Base-by-base conservation (phyloP, 2,113 vertebrate genomes). In the Ramphastos sulfuratus region DNA sequence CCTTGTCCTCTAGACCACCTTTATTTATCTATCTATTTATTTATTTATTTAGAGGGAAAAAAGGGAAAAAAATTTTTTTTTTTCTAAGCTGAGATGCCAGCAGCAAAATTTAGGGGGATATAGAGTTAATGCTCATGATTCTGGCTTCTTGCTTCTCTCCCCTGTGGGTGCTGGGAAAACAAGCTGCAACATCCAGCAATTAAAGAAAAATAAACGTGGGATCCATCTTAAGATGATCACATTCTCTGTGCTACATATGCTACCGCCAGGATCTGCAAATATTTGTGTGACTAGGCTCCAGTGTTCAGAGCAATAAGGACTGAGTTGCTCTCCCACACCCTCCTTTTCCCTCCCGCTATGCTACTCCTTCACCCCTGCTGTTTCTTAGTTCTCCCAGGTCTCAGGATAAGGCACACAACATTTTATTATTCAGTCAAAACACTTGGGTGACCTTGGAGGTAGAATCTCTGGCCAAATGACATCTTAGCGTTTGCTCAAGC, bases 371-470 rank as follows among this genome's bases (percentile, higher is more conserved):
- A 83, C 63, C 76, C 89, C 81, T 93, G 95, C 91, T 85, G 78
- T 82, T 96, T 94, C 87, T 52, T 67, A 85, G 75, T 94, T 55
- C 79, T 92, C 59, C 82, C 55, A 94, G 37, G 89, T 91, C 94
- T 86, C 77, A 77, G 93, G 54, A 70, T 85, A 86, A 88, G 82
- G 85, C 79, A 75, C 73, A 91, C 79, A 93, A 72, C 61, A 85
- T 58, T 65, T 90, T 90, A 91, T 96, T 94, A 93, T 90, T 94
- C 65, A 65, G 76, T 94, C 85, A 94, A 94, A 96, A 92, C 85
- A 94, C 75, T 91, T 95, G 93, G 37, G 90, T 96, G 94, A 96
- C 95, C 96, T 96, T 92, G 92, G 85, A 94, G 69, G 94, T 81
- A 91, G 78, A 95, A 95, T 35, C 7, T 93, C 95, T 96, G 70